Evolutionary conservation across 2,113 vertebrate genomes (phyloP), one percentile per base, ranked within the genome.

Genomic region (Columba livia): DNA sequence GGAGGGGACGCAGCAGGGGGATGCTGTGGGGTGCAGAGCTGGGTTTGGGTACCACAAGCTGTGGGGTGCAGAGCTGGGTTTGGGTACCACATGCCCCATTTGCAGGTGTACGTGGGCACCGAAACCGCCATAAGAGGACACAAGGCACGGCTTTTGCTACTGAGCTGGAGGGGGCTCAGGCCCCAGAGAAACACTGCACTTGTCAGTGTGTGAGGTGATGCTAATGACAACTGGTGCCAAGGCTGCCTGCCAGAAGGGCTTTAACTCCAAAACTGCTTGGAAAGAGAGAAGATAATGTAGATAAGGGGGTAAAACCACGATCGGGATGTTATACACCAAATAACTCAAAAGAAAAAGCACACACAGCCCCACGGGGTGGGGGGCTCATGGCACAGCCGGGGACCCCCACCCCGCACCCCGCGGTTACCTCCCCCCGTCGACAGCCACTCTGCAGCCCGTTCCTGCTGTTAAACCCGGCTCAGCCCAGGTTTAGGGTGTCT

Each of bases 71-170:
- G 42, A 42, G 42, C 42, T 42, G 42, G 42, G 42, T 42, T 17
- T 42, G 58, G 38, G 28, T 3, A 17, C 4, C 7, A 0, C 3
- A 16, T 14, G 12, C 17, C 31, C 18, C 3, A 0, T 54, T 12
- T 6, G 32, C 32, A 24, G 1, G 1, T 2, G 0, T 10, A 31
- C 36, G 2, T 0, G 1, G 20, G 18, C 48, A 31, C 16, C 0
- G 2, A 6, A 54, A 42, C 6, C 1, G 21, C 47, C 47, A 21
- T 4, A 2, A 25, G 57, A 56, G 14, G 15, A 11, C 0, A 7
- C 18, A 5, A 4, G 4, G 26, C 48, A 6, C 7, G 7, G 10
- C 58, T 5, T 1, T 6, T 66, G 32, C 36, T 0, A 3, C 42
- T 17, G 48, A 50, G 44, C 38, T 10, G n/a, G 38, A 25, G 47